Base-by-base conservation (phyloP, 2,888 invertebrate genomes). In the Odontomyia ornata region DNA sequence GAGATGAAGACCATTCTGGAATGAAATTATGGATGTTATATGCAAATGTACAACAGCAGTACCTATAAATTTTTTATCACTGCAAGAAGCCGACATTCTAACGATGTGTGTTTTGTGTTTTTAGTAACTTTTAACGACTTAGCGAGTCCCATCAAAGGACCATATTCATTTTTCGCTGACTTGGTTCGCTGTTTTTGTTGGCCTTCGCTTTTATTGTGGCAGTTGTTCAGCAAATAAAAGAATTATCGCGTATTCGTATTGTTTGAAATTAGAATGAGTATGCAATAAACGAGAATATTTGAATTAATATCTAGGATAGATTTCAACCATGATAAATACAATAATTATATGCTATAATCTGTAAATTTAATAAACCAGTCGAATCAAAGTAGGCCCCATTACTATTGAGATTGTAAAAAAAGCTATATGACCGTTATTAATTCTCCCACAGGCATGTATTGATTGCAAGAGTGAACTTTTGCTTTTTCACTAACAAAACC, bases 1-100 rank as follows among this genome's bases (percentile, higher is more conserved):
- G 27, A 23, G 62, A 1, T 23, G 25, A 27, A 27, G 25, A 69
- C 21, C 69, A 69, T 69, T 69, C 15, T 23, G 46, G 23, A 23
- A 69, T 25, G 46, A 69, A 69, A 69, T 69, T 69, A 69, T 69
- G 69, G 46, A 69, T 69, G 43, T 69, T 46, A 23, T 23, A 69
- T 69, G 69, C 47, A 69, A 69, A 69, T 43, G 7, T 69, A 69
- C 43, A 69, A 23, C 11, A 18, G 43, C 23, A 25, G 62, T 25
- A 62, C 57, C n/a, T 46, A 46, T 69, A 69, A 69, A 69, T 69
- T 69, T 69, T 69, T 69, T 69, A 69, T 69, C 69, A 46, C 62
- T 27, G 27, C 23, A 11, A 69, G 69, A 43, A 46, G 46, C 7
- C 47, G 23, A 23, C 62, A 27, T 62, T 62, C 3, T 23, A 27